These are phyloP conservation scores for Eupithecia centaureata DNA, from an alignment of 2,888 invertebrate species.

Conservation along the genomic window DNA sequence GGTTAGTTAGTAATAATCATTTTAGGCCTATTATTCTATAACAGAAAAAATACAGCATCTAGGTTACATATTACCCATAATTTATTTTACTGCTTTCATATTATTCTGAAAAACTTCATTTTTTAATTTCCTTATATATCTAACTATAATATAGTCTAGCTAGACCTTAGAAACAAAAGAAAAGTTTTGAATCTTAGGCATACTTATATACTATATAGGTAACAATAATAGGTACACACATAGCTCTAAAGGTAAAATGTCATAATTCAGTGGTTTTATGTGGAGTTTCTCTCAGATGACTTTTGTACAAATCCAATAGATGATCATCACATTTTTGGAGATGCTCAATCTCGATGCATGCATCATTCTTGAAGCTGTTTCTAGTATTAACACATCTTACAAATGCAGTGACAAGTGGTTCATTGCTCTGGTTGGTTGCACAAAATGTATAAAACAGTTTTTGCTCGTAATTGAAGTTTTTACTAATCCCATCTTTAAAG, in stretches of 20 bases:
- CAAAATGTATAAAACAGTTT: constrained; percentile 79
- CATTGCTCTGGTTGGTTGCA: constrained; percentile 61
- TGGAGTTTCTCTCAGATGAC: constrained; percentile 47
- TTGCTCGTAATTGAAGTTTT: constrained; percentile 65
- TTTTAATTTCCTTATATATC: background rate
- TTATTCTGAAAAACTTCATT: background rate
- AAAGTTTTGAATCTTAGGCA: background rate
- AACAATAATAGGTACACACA: background rate
- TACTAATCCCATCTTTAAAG: constrained; percentile 72
- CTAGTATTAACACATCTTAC: constrained; percentile 66
- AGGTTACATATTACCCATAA: too few relatives aligned
- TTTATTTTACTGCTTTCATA: too few relatives aligned
- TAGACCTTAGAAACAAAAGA: background rate
- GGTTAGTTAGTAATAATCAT: background rate
- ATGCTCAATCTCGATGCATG: constrained; percentile 67
- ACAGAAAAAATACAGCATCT: background rate
- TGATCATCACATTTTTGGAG: constrained; percentile 61
- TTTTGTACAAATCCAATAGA: constrained; percentile 63
- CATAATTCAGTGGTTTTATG: constrained; percentile 19
- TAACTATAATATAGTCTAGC: background rate
- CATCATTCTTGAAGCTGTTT: constrained; percentile 65
- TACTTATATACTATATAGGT: too few relatives aligned
- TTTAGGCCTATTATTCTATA: background rate
- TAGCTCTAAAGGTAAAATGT: constrained; percentile 1
- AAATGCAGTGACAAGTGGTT: constrained; percentile 66